phyloP scores from a whole-genome alignment of 2,888 invertebrate genomes.

The Flexamia atlantica region DNA sequence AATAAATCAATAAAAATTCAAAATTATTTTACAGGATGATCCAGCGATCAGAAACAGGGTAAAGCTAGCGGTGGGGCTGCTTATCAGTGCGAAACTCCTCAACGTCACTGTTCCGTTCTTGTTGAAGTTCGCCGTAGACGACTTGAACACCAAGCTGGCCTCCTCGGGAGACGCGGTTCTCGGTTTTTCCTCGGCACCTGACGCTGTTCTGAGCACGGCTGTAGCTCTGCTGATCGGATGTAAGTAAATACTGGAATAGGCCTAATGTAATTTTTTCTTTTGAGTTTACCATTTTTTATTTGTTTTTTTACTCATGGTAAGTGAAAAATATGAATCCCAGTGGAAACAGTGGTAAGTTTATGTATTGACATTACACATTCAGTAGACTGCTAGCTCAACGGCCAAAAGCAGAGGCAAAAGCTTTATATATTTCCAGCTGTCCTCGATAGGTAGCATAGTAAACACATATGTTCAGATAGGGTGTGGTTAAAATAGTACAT shows the following conservation, averaged over 20 bases:
- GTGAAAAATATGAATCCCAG: too few species aligned
- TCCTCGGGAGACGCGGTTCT: constrained; percentile 79
- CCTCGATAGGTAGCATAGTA: too few species aligned
- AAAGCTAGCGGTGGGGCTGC: constrained; percentile 86
- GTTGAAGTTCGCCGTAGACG: constrained; percentile 96
- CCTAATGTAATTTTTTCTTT: neutral
- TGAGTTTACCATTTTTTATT: neutral
- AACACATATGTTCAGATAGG: too few species aligned
- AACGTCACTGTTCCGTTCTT: constrained; percentile 97
- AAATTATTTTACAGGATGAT: constrained; percentile 84
- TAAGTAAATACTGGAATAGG: constrained; percentile 77
- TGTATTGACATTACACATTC: too few species aligned
- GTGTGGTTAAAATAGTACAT: too few species aligned
- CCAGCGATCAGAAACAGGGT: constrained; percentile 87
- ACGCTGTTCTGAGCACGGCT: constrained; percentile 87
- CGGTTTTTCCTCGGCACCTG: constrained; percentile 87
- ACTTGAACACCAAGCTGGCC: constrained; percentile 82
- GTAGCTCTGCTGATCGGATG: constrained; percentile 92
- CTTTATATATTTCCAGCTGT: too few species aligned
- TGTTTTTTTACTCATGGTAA: too few species aligned
- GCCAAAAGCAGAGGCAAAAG: too few species aligned
- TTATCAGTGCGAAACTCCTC: constrained; percentile 90
- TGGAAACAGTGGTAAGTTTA: too few species aligned
- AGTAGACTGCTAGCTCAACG: too few species aligned
- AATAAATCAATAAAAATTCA: too few species aligned